Percentiles rank a stretch among this genome's conserved stretches.
Conservation (phyloP, 1,140 invertebrate species). For the Amyelois transitella region DNA sequence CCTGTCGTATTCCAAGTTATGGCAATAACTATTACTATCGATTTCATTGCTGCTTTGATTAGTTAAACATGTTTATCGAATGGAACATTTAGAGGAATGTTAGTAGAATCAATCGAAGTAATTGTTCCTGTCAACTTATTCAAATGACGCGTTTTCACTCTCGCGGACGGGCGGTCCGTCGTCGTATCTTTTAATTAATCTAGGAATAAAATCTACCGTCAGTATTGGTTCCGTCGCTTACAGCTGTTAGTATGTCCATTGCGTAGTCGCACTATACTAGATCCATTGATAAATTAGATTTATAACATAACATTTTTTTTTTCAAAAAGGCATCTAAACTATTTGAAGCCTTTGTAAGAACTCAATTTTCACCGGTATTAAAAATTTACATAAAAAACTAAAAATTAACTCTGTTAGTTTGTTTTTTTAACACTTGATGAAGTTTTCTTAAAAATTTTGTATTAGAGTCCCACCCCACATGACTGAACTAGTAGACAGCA, state of each 20-base stretch:
- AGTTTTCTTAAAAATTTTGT: no score
- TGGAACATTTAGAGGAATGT: slow-evolving; percentile 8
- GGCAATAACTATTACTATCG: slow-evolving; percentile 14
- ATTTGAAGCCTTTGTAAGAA: no score
- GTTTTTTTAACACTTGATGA: no score
- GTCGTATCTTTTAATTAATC: slow-evolving; percentile 73
- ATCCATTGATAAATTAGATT: no score
- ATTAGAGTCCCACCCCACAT: no score
- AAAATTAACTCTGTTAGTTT: no score
- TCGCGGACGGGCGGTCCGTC: slow-evolving; percentile 35
- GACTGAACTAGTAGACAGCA: no score
- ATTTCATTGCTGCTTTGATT: slow-evolving; percentile 25
- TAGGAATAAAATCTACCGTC: slow-evolving; percentile 66
- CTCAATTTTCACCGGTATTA: no score
- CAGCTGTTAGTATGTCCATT: slow-evolving; percentile 35
- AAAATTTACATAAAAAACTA: no score
- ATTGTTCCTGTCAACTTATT: slow-evolving; percentile 33
- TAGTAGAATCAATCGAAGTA: slow-evolving; percentile 21
- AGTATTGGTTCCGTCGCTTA: slow-evolving; percentile 55
- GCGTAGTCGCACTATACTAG: slow-evolving; percentile 30
- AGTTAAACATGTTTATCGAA: background rate
- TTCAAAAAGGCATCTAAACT: no score
- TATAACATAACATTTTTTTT: slow-evolving; percentile 15
- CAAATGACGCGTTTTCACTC: slow-evolving; percentile 62
- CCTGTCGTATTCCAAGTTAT: slow-evolving; percentile 36